Evolutionary conservation across 2,888 invertebrate genomes (phyloP), one percentile per base, ranked within the genome.

Genomic region (Amiota communis): DNA sequence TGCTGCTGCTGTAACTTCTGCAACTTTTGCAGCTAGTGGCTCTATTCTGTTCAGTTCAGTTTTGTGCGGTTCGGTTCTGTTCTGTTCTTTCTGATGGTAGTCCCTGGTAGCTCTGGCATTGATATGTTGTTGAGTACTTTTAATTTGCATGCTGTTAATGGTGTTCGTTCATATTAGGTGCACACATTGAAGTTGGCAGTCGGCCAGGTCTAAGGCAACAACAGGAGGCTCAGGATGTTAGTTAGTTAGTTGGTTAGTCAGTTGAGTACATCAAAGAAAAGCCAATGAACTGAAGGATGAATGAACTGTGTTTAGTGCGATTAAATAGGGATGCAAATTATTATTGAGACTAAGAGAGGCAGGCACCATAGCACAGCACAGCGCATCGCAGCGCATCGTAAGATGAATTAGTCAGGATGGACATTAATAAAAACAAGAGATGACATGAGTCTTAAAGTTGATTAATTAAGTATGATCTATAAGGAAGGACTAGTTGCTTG

Each of bases 91-190:
- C 47, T 49, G 57, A 20, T 71, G 47, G 20, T 17, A 68, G 72
- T 36, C 78, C 36, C 79, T 86, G 86, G 86, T 84, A 83, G 83
- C 86, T 70, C 71, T 64, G 75, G 78, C 75, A 83, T 83, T 83
- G 83, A 86, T 84, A 80, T 86, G 83, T 84, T 83, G 83, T 83
- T 83, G 83, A 83, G 83, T 83, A 84, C 86, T 83, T 83, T 83
- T 86, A 83, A 83, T 83, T 83, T 83, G 83, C 83, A 84, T 83
- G 86, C 83, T 86, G 83, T 84, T 86, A 83, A 83, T 83, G 83
- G 83, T 84, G 83, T 83, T 83, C 86, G 86, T 80, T 86, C 80
- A 79, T 86, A 83, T 83, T 83, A 83, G 80, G 81, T 67, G 65
- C 13, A 67, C 64, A 47, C 13, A 49, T 67, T 48, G 20, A 49